Evolutionary conservation across 2,888 invertebrate species (phyloP).

Genomic region (Acrobasis consociella): DNA sequence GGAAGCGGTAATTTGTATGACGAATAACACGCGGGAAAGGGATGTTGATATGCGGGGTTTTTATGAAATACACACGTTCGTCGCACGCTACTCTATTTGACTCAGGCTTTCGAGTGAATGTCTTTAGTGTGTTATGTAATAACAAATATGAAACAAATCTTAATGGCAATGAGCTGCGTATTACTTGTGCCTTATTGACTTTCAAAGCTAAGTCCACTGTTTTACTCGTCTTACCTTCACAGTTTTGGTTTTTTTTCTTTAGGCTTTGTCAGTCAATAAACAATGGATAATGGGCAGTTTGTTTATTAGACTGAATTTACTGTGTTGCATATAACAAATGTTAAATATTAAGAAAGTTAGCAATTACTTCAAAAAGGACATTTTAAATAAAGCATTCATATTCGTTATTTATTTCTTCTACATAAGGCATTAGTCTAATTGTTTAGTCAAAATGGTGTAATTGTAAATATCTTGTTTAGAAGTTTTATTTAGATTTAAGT

Average conservation of each 20-base stretch:
- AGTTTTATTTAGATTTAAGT: conserved; percentile 79
- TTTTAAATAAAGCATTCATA: conserved; percentile 79
- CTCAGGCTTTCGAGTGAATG: conserved; percentile 44
- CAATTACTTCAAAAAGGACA: conserved; percentile 67
- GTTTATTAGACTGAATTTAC: conserved; percentile 72
- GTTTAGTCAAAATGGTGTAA: conserved; percentile 77
- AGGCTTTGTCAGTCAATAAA: conserved; percentile 68
- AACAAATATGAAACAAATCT: conserved; percentile 70
- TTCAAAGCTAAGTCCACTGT: conserved; percentile 52
- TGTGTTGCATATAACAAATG: conserved; percentile 66
- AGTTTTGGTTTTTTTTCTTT: conserved; percentile 23
- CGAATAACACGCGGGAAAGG: too few species aligned
- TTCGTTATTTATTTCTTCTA: conserved; percentile 80
- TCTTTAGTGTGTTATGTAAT: conserved; percentile 57
- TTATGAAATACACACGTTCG: too few species aligned
- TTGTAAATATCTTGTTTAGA: conserved; percentile 81
- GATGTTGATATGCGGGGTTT: too few species aligned
- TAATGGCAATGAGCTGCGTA: conserved; percentile 58
- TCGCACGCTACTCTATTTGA: too few species aligned
- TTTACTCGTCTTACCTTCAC: conserved; percentile 22
- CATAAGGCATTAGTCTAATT: conserved; percentile 77
- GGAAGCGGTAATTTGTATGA: too few species aligned
- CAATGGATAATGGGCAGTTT: conserved; percentile 59
- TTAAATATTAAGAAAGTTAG: conserved; percentile 71
- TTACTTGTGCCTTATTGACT: conserved; percentile 75